Base-by-base conservation (phyloP, 1,140 invertebrate species). In the Rhyzopertha dominica region DNA sequence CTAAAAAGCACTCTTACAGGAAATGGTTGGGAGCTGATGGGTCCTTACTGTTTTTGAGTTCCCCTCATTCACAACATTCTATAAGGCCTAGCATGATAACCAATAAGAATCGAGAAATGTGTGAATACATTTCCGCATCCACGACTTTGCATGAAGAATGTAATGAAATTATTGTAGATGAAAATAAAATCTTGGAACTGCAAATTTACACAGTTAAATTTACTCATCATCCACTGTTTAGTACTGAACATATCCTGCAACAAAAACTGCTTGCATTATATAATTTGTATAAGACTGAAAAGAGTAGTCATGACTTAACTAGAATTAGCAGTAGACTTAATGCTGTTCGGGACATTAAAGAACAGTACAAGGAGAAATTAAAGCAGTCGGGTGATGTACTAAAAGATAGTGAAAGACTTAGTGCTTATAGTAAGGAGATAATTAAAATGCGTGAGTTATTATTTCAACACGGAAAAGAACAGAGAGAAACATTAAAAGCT, bases 201-300 rank as follows among this genome's bases (percentile, higher is more conserved):
- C 38, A 49, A 35, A 37, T 71, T 0, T 54, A 56, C 17, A 40
- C 61, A 3, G 32, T 71, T 8, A 53, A 57, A 4, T 71, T 72
- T 17, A 62, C 50, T 10, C 28, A 51, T 8, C 67, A 71, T 57
- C 62, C 59, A 1, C 53, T 62, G 13, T 53, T 66, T n/a, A 56
- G 60, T 38, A 49, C 64, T 14, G 69, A 72, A 50, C 67, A 71
- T 52, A 37, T 52, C 4, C 19, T 66, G n/a, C 47, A 66, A 10
- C 58, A 67, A 23, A 54, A 61, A 32, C 32, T 72, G 24, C 59
- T 68, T 37, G 51, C 60, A 23, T 50, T 63, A 1, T 66, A 56
- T 36, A 54, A 66, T 12, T 8, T 55, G 2, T 67, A 68, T 47
- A 45, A 38, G 12, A 37, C 60, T 18, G 54, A 59, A 5, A 43